phyloP scores from a whole-genome alignment of 2,113 vertebrate species.

The Panthera tigris region DNA sequence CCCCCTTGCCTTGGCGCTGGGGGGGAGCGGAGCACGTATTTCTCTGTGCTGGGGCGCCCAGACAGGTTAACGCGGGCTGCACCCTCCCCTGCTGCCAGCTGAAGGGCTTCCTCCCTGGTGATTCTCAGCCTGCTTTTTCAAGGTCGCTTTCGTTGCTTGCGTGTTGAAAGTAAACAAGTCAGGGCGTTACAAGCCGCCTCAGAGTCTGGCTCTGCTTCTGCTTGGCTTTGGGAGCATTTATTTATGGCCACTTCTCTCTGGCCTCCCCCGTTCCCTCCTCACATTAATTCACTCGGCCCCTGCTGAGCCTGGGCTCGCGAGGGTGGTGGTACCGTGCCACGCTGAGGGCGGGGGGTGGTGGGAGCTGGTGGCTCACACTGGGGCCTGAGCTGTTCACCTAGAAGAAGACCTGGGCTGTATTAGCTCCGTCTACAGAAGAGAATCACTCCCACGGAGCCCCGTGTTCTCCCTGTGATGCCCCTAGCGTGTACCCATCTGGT shows the following conservation, averaged over 20 bases:
- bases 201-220: neutral
- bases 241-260: neutral
- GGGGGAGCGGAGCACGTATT: neutral
- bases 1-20: neutral
- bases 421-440: neutral
- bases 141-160: neutral
- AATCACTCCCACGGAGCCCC: neutral
- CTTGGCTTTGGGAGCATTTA: neutral
- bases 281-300: neutral
- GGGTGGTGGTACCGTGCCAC: too few relatives aligned
- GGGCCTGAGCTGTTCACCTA: neutral
- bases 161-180: neutral
- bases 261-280: neutral
- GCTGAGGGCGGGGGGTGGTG: accelerated
- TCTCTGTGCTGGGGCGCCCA: neutral
- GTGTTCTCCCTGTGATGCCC: neutral
- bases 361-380: neutral
- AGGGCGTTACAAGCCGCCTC: neutral
- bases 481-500: neutral
- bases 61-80: neutral
- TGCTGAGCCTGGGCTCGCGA: neutral
- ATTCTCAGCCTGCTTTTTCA: neutral
- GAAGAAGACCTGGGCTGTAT: neutral
- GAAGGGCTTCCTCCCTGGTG: neutral
- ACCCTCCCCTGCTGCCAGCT: neutral